phyloP scores from a whole-genome alignment of 2,797 vertebrate species.

The Tragelaphus eurycerus region DNA sequence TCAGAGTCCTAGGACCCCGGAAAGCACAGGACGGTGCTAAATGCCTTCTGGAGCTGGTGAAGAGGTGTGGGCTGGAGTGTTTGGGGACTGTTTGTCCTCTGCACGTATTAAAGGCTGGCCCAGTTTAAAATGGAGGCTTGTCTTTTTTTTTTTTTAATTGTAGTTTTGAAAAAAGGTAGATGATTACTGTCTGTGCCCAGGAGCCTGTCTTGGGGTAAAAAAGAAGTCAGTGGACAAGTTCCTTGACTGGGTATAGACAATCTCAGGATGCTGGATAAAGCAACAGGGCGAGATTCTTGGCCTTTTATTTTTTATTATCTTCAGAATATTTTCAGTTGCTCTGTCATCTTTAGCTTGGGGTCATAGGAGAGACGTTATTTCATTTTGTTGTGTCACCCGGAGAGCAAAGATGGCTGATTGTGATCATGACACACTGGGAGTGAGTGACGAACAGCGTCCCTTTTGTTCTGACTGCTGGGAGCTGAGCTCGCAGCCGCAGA shows the following conservation, averaged over 20 bases:
- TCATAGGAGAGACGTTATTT: not conserved
- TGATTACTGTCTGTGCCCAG: not conserved
- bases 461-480: not conserved
- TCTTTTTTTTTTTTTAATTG: not conserved
- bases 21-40: not conserved
- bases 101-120: not conserved
- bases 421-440: not conserved
- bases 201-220: not conserved
- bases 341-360: not conserved
- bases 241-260: not conserved
- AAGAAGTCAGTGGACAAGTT: not conserved
- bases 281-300: not conserved
- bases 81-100: not conserved
- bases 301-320: not conserved
- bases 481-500: not conserved
- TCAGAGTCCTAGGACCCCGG: not conserved
- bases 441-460: rapidly evolving
- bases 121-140: not conserved
- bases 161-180: not conserved
- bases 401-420: not conserved
- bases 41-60: not conserved
- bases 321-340: not conserved
- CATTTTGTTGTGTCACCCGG: not conserved
- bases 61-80: not conserved
- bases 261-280: not conserved